Base-by-base conservation (phyloP, 2,888 invertebrate genomes). In the Zelleria hepariella region DNA sequence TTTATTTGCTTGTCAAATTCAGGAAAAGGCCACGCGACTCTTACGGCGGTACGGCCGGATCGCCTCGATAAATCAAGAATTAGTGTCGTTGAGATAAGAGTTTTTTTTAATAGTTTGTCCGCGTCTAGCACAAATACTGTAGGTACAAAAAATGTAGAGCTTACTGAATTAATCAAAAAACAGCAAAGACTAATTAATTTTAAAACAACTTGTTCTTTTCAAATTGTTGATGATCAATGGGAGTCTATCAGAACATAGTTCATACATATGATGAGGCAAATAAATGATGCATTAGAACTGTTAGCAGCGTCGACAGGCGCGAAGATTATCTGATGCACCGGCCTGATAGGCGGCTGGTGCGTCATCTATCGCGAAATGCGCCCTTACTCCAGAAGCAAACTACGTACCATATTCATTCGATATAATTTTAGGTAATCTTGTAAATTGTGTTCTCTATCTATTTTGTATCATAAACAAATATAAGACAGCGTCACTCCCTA, bases 1-100 rank as follows among this genome's bases (percentile, higher is more conserved):
- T 87, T 86, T 87, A 87, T 87, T 84, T 81, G 77, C 74, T 80
- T 87, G 86, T 87, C 87, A 86, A 82, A 78, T 75, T 74, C 86
- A 86, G 88, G 84, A 87, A 85, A 72, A 77, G 72, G 84, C 70
- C 86, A 84, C 86, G 86, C 79, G 86, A 66, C 83, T 49, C 32
- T 25, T 55, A 42, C 42, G 20, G 23, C 7, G 32, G 25, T 32
- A 10, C 20, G 53, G 20, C 25, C 10, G 20, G 18, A 68, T 66
- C 68, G 69, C 63, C 68, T 69, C 73, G 68, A 78, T 80, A 78
- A 74, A 73, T 77, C 70, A 65, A 61, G 64, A 65, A 61, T 62
- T 67, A 71, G 70, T 68, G 66, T 67, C 58, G 32, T 42, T 15
- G 15, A 10, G 32, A 42, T 42, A 42, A 42, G 32, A 42, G 15